Percentiles rank a stretch among this genome's conserved stretches.
Evolutionary conservation across 2,113 vertebrate genomes (phyloP).

Genomic region (Sander lucioperca): DNA sequence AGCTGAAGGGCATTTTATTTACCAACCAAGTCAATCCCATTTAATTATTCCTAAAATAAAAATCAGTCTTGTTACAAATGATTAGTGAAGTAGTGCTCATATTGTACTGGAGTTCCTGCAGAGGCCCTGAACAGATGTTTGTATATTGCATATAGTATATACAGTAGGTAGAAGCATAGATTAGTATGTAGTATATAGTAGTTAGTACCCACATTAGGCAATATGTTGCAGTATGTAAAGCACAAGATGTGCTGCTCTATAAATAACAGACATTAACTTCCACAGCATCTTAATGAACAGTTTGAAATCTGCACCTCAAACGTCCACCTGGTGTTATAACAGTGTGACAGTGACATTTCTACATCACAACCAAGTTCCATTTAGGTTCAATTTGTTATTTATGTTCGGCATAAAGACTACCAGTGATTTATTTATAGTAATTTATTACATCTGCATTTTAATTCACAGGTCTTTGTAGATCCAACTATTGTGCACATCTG

Average conservation of each 20-base stretch:
- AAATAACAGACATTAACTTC: neutral
- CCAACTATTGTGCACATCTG: neutral
- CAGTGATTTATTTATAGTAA: neutral
- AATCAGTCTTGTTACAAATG: neutral
- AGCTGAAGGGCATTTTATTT: neutral
- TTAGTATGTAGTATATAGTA: neutral
- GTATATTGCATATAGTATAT: neutral
- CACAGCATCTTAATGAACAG: neutral
- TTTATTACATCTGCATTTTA: neutral
- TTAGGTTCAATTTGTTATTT: neutral
- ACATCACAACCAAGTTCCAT: neutral
- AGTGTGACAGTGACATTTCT: neutral
- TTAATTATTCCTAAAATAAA: neutral
- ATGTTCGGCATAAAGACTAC: neutral
- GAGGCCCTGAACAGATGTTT: neutral
- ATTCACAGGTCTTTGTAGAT: neutral
- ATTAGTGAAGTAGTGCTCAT: neutral
- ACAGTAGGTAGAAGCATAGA: neutral
- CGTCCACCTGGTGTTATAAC: neutral
- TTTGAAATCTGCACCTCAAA: slow-evolving; percentile 1
- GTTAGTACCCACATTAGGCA: neutral
- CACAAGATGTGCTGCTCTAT: neutral
- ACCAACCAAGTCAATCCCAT: too few species aligned
- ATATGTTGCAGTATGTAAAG: neutral
- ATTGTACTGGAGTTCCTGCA: neutral